Evolutionary conservation across 2,113 vertebrate species (phyloP).

Genomic region (Phyllostomus hastatus): DNA sequence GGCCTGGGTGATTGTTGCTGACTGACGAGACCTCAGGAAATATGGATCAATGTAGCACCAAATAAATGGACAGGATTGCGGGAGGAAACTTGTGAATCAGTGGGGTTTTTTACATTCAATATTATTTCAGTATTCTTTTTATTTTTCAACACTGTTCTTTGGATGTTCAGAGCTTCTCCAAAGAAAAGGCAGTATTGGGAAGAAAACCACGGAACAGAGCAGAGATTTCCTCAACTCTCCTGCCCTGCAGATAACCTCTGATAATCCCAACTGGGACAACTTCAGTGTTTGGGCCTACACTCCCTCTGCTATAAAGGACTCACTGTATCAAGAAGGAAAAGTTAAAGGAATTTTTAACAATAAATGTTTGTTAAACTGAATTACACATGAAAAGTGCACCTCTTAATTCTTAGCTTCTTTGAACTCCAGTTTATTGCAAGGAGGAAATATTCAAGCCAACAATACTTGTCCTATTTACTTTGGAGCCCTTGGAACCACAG

Average conservation of each 20-base stretch:
- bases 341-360: constrained; percentile 48
- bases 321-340: constrained; percentile 30
- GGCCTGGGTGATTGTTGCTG: not conserved
- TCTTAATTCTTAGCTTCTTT: constrained; percentile 46
- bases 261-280: not conserved
- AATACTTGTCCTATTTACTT: constrained; percentile 49
- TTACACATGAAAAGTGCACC: not conserved
- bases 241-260: not conserved
- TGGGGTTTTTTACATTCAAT: not conserved
- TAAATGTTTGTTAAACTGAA: constrained; percentile 56
- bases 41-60: not conserved
- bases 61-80: not conserved
- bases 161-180: not conserved
- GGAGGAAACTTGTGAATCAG: not conserved
- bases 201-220: not conserved
- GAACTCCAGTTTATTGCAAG: constrained; percentile 40
- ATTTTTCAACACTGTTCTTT: not conserved
- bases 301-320: constrained; percentile 11
- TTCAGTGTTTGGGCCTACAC: not conserved
- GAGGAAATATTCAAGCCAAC: constrained; percentile 39
- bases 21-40: not conserved
- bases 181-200: not conserved
- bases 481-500: constrained; percentile 41
- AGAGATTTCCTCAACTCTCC: not conserved
- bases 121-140: not conserved